Percentiles rank a stretch among this genome's conserved stretches.
Evolutionary conservation across 1,140 invertebrate species (phyloP).

Genomic region (Bombus soroeensis): DNA sequence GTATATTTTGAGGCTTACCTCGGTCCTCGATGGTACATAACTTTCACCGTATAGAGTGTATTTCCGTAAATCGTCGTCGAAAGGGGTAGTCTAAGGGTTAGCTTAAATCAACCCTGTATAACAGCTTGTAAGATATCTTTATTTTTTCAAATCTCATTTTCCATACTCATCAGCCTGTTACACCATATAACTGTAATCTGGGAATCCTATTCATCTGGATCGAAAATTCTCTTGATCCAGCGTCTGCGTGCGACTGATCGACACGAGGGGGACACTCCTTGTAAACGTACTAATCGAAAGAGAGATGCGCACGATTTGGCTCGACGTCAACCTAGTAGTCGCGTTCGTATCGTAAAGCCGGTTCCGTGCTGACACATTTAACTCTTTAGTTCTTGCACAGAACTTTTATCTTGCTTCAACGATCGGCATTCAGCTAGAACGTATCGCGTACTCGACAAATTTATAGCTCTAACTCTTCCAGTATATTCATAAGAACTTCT

Average conservation of each 20-base stretch:
- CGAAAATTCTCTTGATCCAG: neutral
- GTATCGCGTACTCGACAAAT: neutral
- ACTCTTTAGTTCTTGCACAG: neutral
- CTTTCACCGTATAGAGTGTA: too few relatives aligned
- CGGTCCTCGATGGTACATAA: too few relatives aligned
- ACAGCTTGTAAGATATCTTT: too few relatives aligned
- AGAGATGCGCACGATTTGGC: slow-evolving; percentile 11
- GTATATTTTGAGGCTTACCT: too few relatives aligned
- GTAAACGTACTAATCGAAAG: slow-evolving; percentile 27
- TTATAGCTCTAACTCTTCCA: neutral
- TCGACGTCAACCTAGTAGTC: neutral
- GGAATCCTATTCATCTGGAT: neutral
- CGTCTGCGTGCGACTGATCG: neutral
- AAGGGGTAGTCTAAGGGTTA: too few relatives aligned
- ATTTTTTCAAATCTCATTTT: too few relatives aligned
- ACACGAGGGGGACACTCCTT: neutral
- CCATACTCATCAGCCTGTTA: too few relatives aligned
- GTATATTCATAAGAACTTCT: neutral
- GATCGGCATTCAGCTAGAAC: neutral
- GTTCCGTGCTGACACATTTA: slow-evolving; percentile 25
- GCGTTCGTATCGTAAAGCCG: slow-evolving; percentile 17
- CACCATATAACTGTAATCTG: too few relatives aligned
- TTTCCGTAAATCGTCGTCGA: too few relatives aligned
- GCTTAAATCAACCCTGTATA: too few relatives aligned
- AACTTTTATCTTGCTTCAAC: slow-evolving; percentile 8